Percentiles rank a stretch among this genome's conserved stretches.
These are phyloP conservation scores for Anguilla marmorata DNA, from an alignment of 2,797 vertebrate species.

Conservation along the genomic window DNA sequence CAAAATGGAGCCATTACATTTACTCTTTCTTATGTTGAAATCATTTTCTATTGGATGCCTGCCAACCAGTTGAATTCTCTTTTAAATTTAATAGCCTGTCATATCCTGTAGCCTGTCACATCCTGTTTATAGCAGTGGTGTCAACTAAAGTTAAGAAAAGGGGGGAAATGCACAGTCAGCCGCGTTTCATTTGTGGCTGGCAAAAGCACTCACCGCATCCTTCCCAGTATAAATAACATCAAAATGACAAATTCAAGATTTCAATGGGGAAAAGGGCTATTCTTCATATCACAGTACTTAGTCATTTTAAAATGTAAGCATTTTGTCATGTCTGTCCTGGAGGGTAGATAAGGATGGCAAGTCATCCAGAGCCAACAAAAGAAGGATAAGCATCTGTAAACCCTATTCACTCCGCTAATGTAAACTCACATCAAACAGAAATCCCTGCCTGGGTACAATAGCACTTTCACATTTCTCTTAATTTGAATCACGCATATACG, in stretches of 20 bases:
- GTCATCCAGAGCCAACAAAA: not conserved
- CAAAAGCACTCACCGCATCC: not conserved
- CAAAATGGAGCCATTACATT: constrained; percentile 14
- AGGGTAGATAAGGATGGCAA: not conserved
- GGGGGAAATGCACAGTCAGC: constrained; percentile 2
- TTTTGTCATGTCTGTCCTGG: not conserved
- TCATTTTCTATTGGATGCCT: constrained; percentile 22
- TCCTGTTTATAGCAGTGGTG: constrained; percentile 9
- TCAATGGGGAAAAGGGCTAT: not conserved
- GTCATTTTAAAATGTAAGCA: not conserved
- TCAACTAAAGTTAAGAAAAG: not conserved
- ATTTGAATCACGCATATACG: not conserved
- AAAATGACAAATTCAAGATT: constrained; percentile 17
- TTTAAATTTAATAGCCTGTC: constrained; percentile 11
- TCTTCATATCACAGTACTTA: not conserved
- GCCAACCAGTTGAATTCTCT: constrained; percentile 8
- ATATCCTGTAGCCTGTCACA: not conserved
- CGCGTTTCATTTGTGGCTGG: not conserved
- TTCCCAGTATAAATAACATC: constrained; percentile 4
- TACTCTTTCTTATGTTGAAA: not conserved
- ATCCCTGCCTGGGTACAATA: not conserved
- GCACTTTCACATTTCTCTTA: not conserved
- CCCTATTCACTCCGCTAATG: not conserved
- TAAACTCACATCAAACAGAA: constrained; percentile 6
- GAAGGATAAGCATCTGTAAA: not conserved